Evolutionary conservation across 2,888 invertebrate genomes (phyloP), one percentile per base, ranked within the genome.

Genomic region (Carpatolechia fugitivella): DNA sequence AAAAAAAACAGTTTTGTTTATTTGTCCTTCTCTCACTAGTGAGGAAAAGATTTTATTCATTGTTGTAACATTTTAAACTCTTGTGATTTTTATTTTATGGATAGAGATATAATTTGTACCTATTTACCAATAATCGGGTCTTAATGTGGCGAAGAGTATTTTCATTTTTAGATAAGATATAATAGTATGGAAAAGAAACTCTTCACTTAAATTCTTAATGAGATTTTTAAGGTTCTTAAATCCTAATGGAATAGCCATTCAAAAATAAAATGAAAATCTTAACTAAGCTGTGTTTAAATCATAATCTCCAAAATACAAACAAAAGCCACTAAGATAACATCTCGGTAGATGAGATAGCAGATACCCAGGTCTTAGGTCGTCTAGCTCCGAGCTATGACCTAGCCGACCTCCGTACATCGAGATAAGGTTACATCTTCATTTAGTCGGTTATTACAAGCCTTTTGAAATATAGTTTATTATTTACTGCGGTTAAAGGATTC

Each of bases 381-480:
- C 18, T 44, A 56, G 64, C 70, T 60, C 57, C 52, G 48, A 63
- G 66, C 60, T 48, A 46, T 52, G 69, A 71, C 65, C 67, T 59
- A n/a, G 10, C 38, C 24, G 62, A 63, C 64, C 64, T 11, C 20
- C 29, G 51, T 59, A 52, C 44, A 60, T 60, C 54, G 30, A 61
- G 63, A 65, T 65, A 60, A 49, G 41, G 58, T 64, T 62, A 64
- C 65, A 56, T 62, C 64, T 67, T 62, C 57, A 64, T 56, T 60
- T 55, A 13, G 40, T 20, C 7, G 49, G 51, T 57, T 53, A 54
- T 38, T 52, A 46, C 50, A n/a, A n/a, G 30, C 33, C 52, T 50
- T 50, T 35, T 16, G 33, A 35, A 8, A 20, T 49, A 49, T 49
- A 30, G 18, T 47, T 47, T 31, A 30, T 18, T 38, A 38, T 35